Base-by-base conservation (phyloP, 2,797 vertebrate species). In the Syncerus caffer region DNA sequence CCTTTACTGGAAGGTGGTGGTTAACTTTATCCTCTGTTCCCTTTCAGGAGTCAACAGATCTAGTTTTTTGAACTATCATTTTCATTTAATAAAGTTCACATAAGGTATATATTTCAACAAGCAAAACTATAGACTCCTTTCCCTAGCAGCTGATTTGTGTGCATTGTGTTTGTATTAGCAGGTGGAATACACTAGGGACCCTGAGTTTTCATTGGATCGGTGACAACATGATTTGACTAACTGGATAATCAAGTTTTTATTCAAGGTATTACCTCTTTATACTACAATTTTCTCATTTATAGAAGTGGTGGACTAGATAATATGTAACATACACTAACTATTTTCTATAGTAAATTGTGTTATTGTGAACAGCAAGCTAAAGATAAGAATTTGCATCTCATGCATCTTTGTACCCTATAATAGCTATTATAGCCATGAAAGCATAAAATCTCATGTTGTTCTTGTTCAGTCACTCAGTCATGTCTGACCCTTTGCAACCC, bases 11-110 rank as follows among this genome's bases (percentile, higher is more conserved):
- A 95, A 96, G 92, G 25, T 79, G 47, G 42, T 74, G 96, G 90
- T 84, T 80, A 89, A 85, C 89, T 90, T 97, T 96, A 93, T 97
- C 97, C 47, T 87, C 78, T 93, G 71, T 89, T 94, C 83, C 23
- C 29, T 95, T 93, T 90, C 96, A 96, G 60, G 79, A 84, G 67
- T 86, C 85, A 92, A 76, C 45, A 91, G 27, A 80, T 38, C 42
- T 38, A 55, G 58, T 62, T 93, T 64, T 84, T 31, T 90, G 8
- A 86, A 51, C 83, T n/a, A 42, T 60, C 88, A 23, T 5, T 76
- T 85, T 93, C 34, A 42, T 53, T 71, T 76, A 64, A 31, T 84
- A 38, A 53, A 38, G 51, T 78, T 90, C 76, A 47, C 1, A 29
- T 15, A 38, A 47, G 71, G 21, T 82, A 23, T 55, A 14, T 53